These are phyloP conservation scores for Agriotes lineatus DNA, from an alignment of 2,888 invertebrate genomes.

Conservation along the genomic window DNA sequence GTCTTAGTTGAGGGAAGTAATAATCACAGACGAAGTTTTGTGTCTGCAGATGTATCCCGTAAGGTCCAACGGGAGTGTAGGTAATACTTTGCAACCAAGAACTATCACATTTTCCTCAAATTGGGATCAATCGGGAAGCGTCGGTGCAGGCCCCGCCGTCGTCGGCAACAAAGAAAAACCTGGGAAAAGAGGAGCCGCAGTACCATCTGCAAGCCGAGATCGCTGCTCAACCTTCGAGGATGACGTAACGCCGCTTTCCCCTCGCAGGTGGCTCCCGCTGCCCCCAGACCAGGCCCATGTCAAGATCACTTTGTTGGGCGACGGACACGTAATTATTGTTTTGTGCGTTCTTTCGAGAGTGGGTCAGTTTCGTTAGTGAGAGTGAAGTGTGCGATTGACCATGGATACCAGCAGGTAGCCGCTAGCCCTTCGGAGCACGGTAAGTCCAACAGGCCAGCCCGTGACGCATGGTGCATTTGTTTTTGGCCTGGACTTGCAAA, in stretches of 20 bases:
- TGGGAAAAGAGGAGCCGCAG: neutral
- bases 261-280: constrained; percentile 33
- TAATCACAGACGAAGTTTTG: too few species aligned
- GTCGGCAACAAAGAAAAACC: neutral
- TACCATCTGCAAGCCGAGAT: constrained; percentile 11
- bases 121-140: too few species aligned
- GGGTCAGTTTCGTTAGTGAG: constrained; percentile 44
- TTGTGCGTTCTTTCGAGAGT: constrained; percentile 37
- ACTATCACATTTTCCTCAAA: too few species aligned
- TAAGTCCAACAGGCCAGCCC: neutral
- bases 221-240: constrained; percentile 41
- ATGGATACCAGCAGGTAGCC: constrained; percentile 38
- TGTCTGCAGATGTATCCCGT: too few species aligned
- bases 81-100: too few species aligned
- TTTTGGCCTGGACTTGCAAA: too few species aligned
- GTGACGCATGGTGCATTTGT: neutral
- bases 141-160: neutral
- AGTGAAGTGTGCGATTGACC: constrained; percentile 41
- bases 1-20: too few species aligned
- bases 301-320: constrained; percentile 27
- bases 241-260: constrained; percentile 47
- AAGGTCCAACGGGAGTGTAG: too few species aligned
- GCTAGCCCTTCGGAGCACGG: neutral
- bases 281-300: neutral
- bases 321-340: constrained; percentile 38